These are phyloP conservation scores for Notospermus geniculatus DNA, from an alignment of 1,140 invertebrate genomes.

Conservation along the genomic window DNA sequence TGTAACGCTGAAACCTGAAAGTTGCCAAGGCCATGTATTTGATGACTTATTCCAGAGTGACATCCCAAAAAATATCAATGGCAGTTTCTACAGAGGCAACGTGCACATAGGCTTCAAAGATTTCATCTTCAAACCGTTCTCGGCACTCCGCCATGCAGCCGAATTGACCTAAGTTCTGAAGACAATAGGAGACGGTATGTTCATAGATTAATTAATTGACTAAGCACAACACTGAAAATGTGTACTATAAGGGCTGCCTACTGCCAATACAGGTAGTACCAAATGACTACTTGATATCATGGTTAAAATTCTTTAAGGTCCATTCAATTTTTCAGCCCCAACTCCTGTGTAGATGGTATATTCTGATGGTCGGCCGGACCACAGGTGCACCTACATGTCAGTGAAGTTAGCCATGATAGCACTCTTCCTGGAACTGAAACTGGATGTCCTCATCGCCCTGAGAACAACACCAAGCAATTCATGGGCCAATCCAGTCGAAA, in stretches of 20 bases:
- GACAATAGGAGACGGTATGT: neutral
- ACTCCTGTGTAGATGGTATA: conserved; percentile 14
- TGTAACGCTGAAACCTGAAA: no score
- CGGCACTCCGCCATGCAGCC: conserved; percentile 7
- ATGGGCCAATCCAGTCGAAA: conserved; percentile 24
- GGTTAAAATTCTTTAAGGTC: no score
- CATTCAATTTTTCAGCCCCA: conserved; percentile 2
- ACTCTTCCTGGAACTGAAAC: conserved; percentile 19
- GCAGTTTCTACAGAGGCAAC: conserved; percentile 6
- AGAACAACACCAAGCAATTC: conserved; percentile 20
- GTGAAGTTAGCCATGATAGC: conserved; percentile 15
- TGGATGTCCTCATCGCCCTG: conserved; percentile 20
- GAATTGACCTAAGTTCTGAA: conserved; percentile 2
- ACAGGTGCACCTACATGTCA: conserved; percentile 17
- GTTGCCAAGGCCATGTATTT: no score
- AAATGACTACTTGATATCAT: no score
- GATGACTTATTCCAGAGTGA: neutral
- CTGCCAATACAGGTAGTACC: no score
- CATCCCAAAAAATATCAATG: neutral
- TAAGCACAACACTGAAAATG: neutral
- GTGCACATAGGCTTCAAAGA: conserved; percentile 7
- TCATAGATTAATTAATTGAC: no score
- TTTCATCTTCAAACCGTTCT: conserved; percentile 1
- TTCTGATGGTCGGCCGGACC: conserved; percentile 25
- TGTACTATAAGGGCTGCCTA: no score